phyloP scores from a whole-genome alignment of 2,888 invertebrate genomes.

The Hartigia nigra region DNA sequence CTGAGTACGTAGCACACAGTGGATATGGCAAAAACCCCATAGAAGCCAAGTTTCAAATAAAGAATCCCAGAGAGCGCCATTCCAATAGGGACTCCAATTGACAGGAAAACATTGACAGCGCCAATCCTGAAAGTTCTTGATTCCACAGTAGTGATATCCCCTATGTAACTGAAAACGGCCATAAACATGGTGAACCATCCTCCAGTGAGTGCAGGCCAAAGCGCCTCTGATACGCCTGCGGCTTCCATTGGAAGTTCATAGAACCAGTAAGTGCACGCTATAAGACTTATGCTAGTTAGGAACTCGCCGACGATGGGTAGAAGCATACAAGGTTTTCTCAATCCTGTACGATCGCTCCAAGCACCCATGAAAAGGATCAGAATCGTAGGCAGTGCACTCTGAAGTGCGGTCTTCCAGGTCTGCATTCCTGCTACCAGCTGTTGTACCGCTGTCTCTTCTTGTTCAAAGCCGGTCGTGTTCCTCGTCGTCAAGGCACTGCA shows the following conservation, averaged over 20 bases:
- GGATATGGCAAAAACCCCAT: constrained; percentile 84
- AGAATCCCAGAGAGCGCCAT: constrained; percentile 88
- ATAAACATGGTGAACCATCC: constrained; percentile 93
- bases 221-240: constrained; percentile 82
- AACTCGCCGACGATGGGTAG: constrained; percentile 85
- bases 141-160: constrained; percentile 85
- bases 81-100: constrained; percentile 89
- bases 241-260: constrained; percentile 84
- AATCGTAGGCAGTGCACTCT: constrained; percentile 84
- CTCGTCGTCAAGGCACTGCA: constrained; percentile 82
- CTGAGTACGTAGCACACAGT: constrained; percentile 80
- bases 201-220: constrained; percentile 84
- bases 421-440: constrained; percentile 79
- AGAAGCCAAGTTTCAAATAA: constrained; percentile 80
- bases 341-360: constrained; percentile 70
- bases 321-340: constrained; percentile 84
- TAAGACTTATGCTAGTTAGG: constrained; percentile 80
- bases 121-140: constrained; percentile 87
- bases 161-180: constrained; percentile 91
- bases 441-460: constrained; percentile 73
- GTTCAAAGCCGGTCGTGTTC: constrained; percentile 75
- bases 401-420: constrained; percentile 87
- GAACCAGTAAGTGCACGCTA: constrained; percentile 83
- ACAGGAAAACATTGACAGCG: constrained; percentile 88
- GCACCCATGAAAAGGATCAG: constrained; percentile 86